Base-by-base conservation (phyloP, 2,113 vertebrate species). In the Hepsetus odoe region DNA sequence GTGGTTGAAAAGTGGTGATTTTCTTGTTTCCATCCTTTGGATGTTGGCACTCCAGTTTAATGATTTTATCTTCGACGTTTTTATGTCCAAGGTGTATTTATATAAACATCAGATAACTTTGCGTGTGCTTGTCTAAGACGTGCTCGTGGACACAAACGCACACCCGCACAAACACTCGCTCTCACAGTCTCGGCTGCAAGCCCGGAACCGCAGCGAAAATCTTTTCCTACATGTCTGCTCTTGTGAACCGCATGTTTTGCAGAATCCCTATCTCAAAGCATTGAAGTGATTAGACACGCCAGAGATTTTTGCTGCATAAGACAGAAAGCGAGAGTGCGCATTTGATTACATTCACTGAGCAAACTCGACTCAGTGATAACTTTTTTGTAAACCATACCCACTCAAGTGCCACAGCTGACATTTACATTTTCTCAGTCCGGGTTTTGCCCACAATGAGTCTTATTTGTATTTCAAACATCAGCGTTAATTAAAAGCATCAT, bases 181-280 rank as follows among this genome's bases (percentile, higher is more conserved):
- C 22, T 26, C 67, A 66, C 46, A 64, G 22, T 11, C 5, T 24
- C 18, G 6, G 40, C 18, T 42, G 42, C 49, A 68, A 24, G 68
- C 67, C 62, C 40, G 22, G 40, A 68, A 58, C 46, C 30, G 40
- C 61, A 76, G 68, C 68, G 24, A 10, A 58, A 51, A 30, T 33
- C 18, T 66, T 72, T 76, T 49, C 74, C 38, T 59, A 61, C 78
- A 77, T 77, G 82, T 69, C 69, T 44, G 26, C 56, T 80, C 82
- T 69, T 80, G 82, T 68, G 69, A 58, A 24, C 33, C 51, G 70
- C 56, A 72, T 64, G 78, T 59, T 70, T 72, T 40, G 5, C 67
- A 59, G 18, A 73, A 75, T 76, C 46, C 40, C 42, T 76, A 56
- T 72, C 77, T 66, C 40, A 42, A 74, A 59, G 76, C 72, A 62